Evolutionary conservation across 2,113 vertebrate genomes (phyloP).

Genomic region (Physeter macrocephalus): DNA sequence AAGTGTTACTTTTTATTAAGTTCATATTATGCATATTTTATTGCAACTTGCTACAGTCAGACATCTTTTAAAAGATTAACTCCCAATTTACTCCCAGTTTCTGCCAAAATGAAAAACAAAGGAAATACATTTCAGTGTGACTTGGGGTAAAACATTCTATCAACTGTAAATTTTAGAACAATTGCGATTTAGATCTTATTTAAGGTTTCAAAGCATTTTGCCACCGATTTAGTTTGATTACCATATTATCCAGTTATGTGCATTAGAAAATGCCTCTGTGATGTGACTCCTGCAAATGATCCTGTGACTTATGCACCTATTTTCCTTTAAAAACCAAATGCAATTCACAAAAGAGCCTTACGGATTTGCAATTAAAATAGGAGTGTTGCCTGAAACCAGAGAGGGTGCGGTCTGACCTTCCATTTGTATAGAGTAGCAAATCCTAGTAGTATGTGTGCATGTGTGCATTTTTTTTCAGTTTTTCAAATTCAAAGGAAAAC

Average conservation of each 20-base stretch:
- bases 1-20: conserved; percentile 80
- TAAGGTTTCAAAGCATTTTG: conserved; percentile 74
- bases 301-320: conserved; percentile 55
- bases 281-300: conserved; percentile 74
- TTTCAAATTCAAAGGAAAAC: conserved; percentile 28
- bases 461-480: neutral
- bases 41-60: conserved; percentile 74
- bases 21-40: conserved; percentile 77
- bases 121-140: conserved; percentile 54
- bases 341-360: conserved; percentile 75
- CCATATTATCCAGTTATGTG: conserved; percentile 74
- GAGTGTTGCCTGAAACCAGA: conserved; percentile 55
- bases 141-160: conserved; percentile 68
- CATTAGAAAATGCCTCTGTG: conserved; percentile 76
- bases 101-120: conserved; percentile 80
- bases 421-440: neutral
- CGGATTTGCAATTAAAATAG: conserved; percentile 73
- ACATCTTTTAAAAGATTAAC: conserved; percentile 76
- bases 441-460: neutral
- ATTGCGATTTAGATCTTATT: conserved; percentile 73
- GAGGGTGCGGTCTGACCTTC: conserved; percentile 48
- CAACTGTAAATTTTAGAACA: conserved; percentile 65
- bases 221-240: conserved; percentile 76
- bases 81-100: conserved; percentile 69
- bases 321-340: conserved; percentile 78